phyloP scores from a whole-genome alignment of 2,113 vertebrate genomes.

The Probosciger aterrimus region DNA sequence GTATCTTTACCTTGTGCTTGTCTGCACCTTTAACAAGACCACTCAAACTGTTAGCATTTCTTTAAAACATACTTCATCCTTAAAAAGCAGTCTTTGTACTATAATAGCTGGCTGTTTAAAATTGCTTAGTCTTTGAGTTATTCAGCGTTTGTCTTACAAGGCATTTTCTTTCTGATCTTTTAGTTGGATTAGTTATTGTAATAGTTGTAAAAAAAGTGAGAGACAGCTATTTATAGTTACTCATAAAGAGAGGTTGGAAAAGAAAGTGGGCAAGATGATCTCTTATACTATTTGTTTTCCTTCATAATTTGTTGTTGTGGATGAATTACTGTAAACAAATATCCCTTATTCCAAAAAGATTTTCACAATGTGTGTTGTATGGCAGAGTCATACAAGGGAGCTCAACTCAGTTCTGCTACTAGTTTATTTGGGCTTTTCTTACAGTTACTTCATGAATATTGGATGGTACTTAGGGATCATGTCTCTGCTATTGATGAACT shows the following conservation, averaged over 20 bases:
- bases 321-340: not conserved
- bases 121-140: not conserved
- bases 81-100: not conserved
- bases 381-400: not conserved
- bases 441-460: slow-evolving; percentile 94
- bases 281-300: not conserved
- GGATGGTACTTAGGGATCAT: slow-evolving; percentile 95
- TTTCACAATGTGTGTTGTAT: not conserved
- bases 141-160: not conserved
- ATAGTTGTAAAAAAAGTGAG: not conserved
- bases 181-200: not conserved
- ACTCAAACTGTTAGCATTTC: not conserved
- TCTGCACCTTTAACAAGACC: not conserved
- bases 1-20: not conserved
- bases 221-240: not conserved
- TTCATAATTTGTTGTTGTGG: not conserved
- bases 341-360: not conserved
- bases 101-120: not conserved
- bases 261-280: not conserved
- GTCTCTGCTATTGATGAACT: slow-evolving; percentile 96
- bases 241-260: not conserved
- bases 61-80: not conserved
- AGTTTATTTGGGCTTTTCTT: not conserved
- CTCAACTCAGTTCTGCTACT: not conserved
- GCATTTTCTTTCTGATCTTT: not conserved